Base-by-base conservation (phyloP, 2,797 vertebrate genomes). In the Sciaenops ocellatus region DNA sequence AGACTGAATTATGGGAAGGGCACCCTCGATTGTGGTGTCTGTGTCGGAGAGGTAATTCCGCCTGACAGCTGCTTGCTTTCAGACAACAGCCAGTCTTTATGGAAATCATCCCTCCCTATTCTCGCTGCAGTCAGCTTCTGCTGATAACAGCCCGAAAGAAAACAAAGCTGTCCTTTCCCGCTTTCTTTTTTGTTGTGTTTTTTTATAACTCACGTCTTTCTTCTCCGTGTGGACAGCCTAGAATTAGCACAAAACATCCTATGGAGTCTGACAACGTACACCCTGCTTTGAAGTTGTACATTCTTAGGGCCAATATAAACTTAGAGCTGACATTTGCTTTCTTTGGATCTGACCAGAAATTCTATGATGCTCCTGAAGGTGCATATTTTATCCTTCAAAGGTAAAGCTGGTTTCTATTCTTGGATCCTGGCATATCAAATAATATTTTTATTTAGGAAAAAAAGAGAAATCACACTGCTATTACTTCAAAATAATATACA, bases 11-110 rank as follows among this genome's bases (percentile, higher is more conserved):
- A 94, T 93, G 91, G 94, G 91, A 91, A 92, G 93, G 93, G 90
- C 87, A 86, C 91, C 93, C 93, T 94, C 89, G 89, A 93, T 94
- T 91, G 94, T 89, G 90, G 94, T 94, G 93, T 92, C 90, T 89
- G 89, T 93, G 93, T 94, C 90, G 72, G 88, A 72, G 91, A 92
- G 92, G 93, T 93, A 93, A 95, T 95, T 93, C 91, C 79, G 85
- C 85, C 89, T 93, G 93, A 95, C 94, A 94, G 93, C 94, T 93
- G 94, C 93, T 93, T 92, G 91, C 94, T 92, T 92, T 93, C 93
- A 93, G 91, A 94, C 93, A 95, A 94, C 91, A 92, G 90, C 90
- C 89, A 90, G 92, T 94, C 93, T 94, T 93, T 94, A 94, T 93
- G 92, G 93, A 95, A 94, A 94, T 94, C 86, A 93, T 92, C 85